Evolutionary conservation across 2,888 invertebrate genomes (phyloP).

Genomic region (Platynereis dumerilii): DNA sequence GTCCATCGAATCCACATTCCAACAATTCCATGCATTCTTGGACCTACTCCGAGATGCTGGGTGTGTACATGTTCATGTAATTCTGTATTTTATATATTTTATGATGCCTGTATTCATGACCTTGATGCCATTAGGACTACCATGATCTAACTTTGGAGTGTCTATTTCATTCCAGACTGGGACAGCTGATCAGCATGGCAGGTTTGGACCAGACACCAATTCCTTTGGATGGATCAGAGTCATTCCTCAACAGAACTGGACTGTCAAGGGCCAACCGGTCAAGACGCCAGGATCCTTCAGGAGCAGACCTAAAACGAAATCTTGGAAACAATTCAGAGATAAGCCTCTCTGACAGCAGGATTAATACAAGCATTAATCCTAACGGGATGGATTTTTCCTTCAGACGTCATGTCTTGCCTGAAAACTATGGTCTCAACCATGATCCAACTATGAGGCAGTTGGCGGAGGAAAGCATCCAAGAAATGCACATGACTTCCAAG

Average conservation of each 20-base stretch:
- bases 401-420: constrained; percentile 13
- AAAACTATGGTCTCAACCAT: constrained; percentile 18
- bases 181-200: constrained; percentile 57
- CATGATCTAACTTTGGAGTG: neutral
- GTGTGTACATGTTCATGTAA: constrained; percentile 42
- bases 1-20: constrained; percentile 59
- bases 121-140: too few species aligned
- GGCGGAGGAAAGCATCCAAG: constrained; percentile 9
- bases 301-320: neutral
- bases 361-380: neutral
- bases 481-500: constrained; percentile 11
- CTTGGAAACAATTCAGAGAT: neutral
- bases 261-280: neutral
- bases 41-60: constrained; percentile 60
- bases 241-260: constrained; percentile 12
- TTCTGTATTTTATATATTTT: too few species aligned
- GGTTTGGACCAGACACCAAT: constrained; percentile 46
- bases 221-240: constrained; percentile 23
- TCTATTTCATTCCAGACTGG: constrained; percentile 47
- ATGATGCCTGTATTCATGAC: too few species aligned
- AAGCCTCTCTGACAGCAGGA: neutral
- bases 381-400: neutral
- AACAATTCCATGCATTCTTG: constrained; percentile 61
- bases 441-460: constrained; percentile 26
- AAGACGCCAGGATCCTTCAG: too few species aligned